A percentile compares a stretch with the other conserved stretches of the same genome.
phyloP scores from a whole-genome alignment of 2,888 invertebrate genomes.

The Scaptomyza reducta region DNA sequence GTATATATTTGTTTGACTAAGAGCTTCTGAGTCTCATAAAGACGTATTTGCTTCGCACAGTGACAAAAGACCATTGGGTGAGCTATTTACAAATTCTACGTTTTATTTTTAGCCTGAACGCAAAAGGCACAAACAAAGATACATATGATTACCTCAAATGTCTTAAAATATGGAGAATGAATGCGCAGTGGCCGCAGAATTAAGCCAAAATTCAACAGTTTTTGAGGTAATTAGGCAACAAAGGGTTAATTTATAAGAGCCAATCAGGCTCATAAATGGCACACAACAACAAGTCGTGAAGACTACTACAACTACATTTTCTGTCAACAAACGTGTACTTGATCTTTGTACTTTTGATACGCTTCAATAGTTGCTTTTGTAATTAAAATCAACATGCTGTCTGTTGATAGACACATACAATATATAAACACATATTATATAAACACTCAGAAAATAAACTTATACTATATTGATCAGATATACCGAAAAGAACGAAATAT shows the following conservation, averaged over 20 bases:
- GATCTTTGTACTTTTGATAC: constrained; percentile 30
- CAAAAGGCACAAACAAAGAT: constrained; percentile 4
- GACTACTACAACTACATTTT: constrained; percentile 11
- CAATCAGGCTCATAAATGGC: background rate
- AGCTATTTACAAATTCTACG: constrained; percentile 39
- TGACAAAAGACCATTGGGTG: constrained; percentile 25
- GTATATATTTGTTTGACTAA: constrained; percentile 32
- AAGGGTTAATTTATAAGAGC: constrained; percentile 7
- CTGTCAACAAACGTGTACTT: constrained; percentile 40
- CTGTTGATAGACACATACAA: background rate
- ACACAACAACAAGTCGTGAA: constrained; percentile 5
- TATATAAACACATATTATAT: constrained; percentile 1
- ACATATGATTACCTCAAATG: constrained; percentile 13
- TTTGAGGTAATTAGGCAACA: constrained; percentile 8
- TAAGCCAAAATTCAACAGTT: background rate
- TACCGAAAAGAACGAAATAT: too few relatives aligned
- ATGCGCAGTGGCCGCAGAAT: constrained; percentile 10
- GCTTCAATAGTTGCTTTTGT: constrained; percentile 31
- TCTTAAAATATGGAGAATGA: background rate
- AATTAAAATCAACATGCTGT: constrained; percentile 40
- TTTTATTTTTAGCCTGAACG: constrained; percentile 51
- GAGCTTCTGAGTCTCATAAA: constrained; percentile 22
- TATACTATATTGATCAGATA: too few relatives aligned
- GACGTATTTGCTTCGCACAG: constrained; percentile 24
- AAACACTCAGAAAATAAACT: too few relatives aligned